phyloP scores from a whole-genome alignment of 2,888 invertebrate genomes.

The Epistrophe eligans region DNA sequence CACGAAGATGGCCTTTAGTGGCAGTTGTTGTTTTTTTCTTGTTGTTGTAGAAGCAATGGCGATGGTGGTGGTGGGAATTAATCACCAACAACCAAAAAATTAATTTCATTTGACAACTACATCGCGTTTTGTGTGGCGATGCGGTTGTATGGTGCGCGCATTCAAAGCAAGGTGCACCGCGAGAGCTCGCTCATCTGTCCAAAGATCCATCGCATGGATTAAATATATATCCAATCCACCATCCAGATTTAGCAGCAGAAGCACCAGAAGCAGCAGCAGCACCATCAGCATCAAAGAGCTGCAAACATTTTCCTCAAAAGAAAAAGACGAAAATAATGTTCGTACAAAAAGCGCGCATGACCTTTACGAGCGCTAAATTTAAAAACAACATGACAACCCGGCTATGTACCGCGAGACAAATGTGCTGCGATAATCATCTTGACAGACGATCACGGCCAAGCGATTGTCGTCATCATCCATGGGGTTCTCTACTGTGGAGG shows the following conservation, averaged over 20 bases:
- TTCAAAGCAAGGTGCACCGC: slow-evolving; percentile 68
- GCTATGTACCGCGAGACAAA: slow-evolving; percentile 74
- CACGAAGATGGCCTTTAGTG: slow-evolving; percentile 66
- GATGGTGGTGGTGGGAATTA: slow-evolving; percentile 62
- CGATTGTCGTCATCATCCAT: slow-evolving; percentile 10
- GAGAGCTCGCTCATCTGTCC: slow-evolving; percentile 46
- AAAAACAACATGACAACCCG: slow-evolving; percentile 71
- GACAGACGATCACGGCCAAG: slow-evolving; percentile 69
- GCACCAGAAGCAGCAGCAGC: slow-evolving; percentile 8
- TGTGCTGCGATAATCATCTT: slow-evolving; percentile 73
- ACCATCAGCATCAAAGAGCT: slow-evolving; percentile 7
- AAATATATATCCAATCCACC: background rate
- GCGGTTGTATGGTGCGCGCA: slow-evolving; percentile 56
- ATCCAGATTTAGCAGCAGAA: slow-evolving; percentile 23
- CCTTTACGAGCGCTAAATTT: slow-evolving; percentile 73
- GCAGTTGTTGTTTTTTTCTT: slow-evolving; percentile 2
- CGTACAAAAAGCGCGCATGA: slow-evolving; percentile 55
- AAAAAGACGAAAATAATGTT: background rate
- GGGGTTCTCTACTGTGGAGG: slow-evolving; percentile 40
- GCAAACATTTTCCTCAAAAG: background rate
- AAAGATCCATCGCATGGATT: slow-evolving; percentile 34
- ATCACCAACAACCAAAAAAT: slow-evolving; percentile 76
- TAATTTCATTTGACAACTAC: slow-evolving; percentile 76
- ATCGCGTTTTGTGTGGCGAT: slow-evolving; percentile 67
- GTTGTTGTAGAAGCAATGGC: slow-evolving; percentile 12